A percentile compares a stretch with the other conserved stretches of the same genome.
Conservation (phyloP, 2,797 vertebrate species). For the Trematocara caparti region DNA sequence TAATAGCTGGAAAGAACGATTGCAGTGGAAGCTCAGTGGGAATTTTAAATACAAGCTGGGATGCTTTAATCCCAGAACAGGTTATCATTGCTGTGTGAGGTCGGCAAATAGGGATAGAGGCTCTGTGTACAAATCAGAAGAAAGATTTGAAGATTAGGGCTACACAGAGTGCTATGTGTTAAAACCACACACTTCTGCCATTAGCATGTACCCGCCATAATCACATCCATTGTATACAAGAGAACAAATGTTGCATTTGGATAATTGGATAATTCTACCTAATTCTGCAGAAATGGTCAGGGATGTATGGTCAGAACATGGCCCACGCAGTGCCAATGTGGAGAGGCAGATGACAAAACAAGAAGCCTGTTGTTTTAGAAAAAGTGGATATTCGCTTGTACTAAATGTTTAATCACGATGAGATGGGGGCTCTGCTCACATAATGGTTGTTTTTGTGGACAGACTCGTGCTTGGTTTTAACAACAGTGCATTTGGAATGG, state of each 20-base stretch:
- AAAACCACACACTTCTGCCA: not conserved
- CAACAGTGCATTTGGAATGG: not conserved
- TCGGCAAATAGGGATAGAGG: not conserved
- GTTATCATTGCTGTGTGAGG: not conserved
- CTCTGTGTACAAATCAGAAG: constrained; percentile 5
- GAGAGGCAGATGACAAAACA: not conserved
- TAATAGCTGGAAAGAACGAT: not conserved
- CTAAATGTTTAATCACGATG: not conserved
- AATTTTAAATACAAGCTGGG: constrained; percentile 1
- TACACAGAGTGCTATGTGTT: not conserved
- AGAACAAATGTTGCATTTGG: not conserved
- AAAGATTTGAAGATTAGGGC: not conserved
- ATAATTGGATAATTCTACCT: not conserved
- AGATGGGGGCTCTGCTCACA: not conserved
- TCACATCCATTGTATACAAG: not conserved
- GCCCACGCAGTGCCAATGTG: not conserved
- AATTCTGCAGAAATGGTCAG: not conserved
- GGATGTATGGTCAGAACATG: not conserved
- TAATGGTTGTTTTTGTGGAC: not conserved
- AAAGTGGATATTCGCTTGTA: not conserved
- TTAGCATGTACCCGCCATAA: not conserved
- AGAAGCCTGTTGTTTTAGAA: not conserved
- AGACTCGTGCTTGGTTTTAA: not conserved
- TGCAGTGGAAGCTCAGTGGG: constrained; percentile 1
- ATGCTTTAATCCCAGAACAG: constrained; percentile 7